Evolutionary conservation across 2,113 vertebrate species (phyloP).

Genomic region (Nicator chloris): DNA sequence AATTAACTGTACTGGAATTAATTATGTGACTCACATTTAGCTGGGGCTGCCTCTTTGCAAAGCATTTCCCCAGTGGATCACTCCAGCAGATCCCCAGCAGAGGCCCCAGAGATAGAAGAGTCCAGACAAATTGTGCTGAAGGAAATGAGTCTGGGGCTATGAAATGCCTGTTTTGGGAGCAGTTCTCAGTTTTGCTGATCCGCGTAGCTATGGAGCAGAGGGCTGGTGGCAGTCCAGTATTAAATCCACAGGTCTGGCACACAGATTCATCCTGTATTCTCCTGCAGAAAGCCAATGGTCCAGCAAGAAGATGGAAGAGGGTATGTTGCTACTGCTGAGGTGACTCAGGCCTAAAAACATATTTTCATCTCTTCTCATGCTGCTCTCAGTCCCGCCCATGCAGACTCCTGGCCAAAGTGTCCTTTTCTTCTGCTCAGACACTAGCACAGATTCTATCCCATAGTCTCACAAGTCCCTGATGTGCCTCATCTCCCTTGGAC

Average conservation of each 20-base stretch:
- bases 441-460: not conserved
- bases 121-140: not conserved
- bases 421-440: not conserved
- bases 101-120: not conserved
- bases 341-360: not conserved
- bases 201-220: rapidly evolving
- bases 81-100: not conserved
- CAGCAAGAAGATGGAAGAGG: not conserved
- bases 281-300: not conserved
- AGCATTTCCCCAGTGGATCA: not conserved
- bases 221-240: not conserved
- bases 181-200: not conserved
- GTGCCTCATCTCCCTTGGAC: not conserved
- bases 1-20: conserved; percentile 20
- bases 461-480: not conserved
- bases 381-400: not conserved
- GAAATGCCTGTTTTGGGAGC: not conserved
- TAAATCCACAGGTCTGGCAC: not conserved
- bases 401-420: not conserved
- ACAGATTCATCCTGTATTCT: not conserved
- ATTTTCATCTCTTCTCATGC: not conserved
- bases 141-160: rapidly evolving
- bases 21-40: conserved; percentile 3
- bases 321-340: not conserved
- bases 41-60: not conserved